phyloP scores from a whole-genome alignment of 2,888 invertebrate genomes.

The Sminthurinus aureus region DNA sequence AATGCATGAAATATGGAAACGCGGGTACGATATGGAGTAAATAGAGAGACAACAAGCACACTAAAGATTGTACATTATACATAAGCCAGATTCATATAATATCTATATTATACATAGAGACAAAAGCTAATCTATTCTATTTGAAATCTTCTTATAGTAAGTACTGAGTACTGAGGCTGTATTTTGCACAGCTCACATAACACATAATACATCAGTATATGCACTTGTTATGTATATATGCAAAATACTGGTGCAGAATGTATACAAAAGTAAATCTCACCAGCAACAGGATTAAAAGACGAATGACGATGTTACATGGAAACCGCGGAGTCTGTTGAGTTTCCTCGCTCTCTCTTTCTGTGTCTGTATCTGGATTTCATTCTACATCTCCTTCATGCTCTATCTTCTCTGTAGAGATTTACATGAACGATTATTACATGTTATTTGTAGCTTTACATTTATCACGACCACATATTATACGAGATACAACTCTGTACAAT shows the following conservation, averaged over 20 bases:
- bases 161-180: neutral
- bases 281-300: neutral
- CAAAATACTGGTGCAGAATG: neutral
- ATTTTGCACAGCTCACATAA: no score
- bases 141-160: neutral
- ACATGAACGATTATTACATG: slow-evolving; percentile 28
- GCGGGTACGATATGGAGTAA: neutral
- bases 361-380: neutral
- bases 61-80: no score
- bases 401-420: slow-evolving; percentile 24
- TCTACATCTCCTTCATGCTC: neutral
- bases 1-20: slow-evolving; percentile 8
- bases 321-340: neutral
- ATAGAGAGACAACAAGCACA: neutral
- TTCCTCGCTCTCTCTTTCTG: neutral
- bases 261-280: neutral
- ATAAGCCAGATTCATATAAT: no score
- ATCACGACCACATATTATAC: neutral
- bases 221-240: neutral
- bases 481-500: neutral
- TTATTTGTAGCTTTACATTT: slow-evolving; percentile 25
- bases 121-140: neutral
- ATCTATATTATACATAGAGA: neutral
- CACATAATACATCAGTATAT: neutral
- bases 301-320: neutral